phyloP scores from a whole-genome alignment of 2,113 vertebrate genomes.

The Petrocephalus zakoni region DNA sequence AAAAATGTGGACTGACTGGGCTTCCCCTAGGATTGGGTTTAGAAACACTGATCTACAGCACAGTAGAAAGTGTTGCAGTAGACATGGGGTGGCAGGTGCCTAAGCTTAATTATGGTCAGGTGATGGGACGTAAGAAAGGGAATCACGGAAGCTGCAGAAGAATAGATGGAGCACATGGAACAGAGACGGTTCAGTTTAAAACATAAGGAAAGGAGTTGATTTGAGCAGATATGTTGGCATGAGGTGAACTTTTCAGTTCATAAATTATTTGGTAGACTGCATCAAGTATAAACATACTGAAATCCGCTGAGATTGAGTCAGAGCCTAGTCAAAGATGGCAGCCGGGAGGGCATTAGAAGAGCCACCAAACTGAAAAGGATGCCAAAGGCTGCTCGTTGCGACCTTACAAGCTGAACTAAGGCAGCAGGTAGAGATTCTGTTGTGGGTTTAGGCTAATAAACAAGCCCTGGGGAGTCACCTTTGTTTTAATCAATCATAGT shows the following conservation, averaged over 20 bases:
- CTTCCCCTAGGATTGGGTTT: neutral
- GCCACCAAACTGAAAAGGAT: neutral
- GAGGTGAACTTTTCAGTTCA: neutral
- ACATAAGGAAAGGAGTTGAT: neutral
- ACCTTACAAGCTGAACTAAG: neutral
- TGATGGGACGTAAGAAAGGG: neutral
- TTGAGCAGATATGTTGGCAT: neutral
- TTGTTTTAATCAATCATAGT: neutral
- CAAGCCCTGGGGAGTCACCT: neutral
- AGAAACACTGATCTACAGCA: neutral
- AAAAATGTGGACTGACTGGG: neutral
- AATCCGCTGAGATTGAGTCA: neutral
- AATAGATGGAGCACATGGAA: neutral
- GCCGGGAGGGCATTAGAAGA: neutral
- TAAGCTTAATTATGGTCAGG: neutral
- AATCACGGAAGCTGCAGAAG: neutral
- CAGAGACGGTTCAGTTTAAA: neutral
- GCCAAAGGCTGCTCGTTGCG: neutral
- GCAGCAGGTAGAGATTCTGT: neutral
- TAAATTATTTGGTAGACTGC: neutral
- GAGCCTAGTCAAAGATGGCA: neutral
- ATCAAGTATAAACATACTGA: neutral
- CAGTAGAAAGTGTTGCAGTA: neutral
- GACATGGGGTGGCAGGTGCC: neutral
- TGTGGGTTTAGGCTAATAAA: neutral